A percentile compares a stretch with the other conserved stretches of the same genome.
Evolutionary conservation across 1,140 invertebrate genomes (phyloP).

Genomic region (Chlorops oryzae): DNA sequence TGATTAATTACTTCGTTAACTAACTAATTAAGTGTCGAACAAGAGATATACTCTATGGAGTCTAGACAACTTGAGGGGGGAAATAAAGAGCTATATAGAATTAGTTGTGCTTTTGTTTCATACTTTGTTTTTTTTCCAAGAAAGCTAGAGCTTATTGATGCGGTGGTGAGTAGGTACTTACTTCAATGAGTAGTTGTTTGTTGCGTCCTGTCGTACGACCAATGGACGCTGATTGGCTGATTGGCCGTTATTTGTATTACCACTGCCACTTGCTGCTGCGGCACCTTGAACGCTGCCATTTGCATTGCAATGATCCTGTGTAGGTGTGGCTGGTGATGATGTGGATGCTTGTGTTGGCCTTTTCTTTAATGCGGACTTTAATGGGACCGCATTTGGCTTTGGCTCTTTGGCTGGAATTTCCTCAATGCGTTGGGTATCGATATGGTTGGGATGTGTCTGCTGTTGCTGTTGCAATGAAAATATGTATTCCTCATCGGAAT

Average conservation of each 20-base stretch:
- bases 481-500: slow-evolving; percentile 50
- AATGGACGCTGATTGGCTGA: slow-evolving; percentile 51
- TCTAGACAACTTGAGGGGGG: too few species aligned
- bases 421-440: slow-evolving; percentile 76
- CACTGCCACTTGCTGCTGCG: slow-evolving; percentile 28
- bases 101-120: too few species aligned
- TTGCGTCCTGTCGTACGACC: slow-evolving; percentile 61
- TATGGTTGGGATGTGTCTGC: slow-evolving; percentile 56
- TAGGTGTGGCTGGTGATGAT: slow-evolving; percentile 57
- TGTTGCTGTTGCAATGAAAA: slow-evolving; percentile 48
- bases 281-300: slow-evolving; percentile 21
- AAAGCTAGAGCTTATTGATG: neutral
- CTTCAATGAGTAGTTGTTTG: slow-evolving; percentile 56
- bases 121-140: too few species aligned
- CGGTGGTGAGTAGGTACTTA: slow-evolving; percentile 48
- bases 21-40: too few species aligned
- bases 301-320: slow-evolving; percentile 58
- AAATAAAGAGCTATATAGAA: too few species aligned
- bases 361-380: slow-evolving; percentile 89
- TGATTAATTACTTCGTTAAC: too few species aligned
- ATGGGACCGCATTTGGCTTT: slow-evolving; percentile 77
- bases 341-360: slow-evolving; percentile 54
- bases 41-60: too few species aligned
- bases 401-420: slow-evolving; percentile 87
- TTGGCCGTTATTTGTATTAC: slow-evolving; percentile 24